phyloP scores from a whole-genome alignment of 2,797 vertebrate genomes.

The Pseudochirops cupreus region DNA sequence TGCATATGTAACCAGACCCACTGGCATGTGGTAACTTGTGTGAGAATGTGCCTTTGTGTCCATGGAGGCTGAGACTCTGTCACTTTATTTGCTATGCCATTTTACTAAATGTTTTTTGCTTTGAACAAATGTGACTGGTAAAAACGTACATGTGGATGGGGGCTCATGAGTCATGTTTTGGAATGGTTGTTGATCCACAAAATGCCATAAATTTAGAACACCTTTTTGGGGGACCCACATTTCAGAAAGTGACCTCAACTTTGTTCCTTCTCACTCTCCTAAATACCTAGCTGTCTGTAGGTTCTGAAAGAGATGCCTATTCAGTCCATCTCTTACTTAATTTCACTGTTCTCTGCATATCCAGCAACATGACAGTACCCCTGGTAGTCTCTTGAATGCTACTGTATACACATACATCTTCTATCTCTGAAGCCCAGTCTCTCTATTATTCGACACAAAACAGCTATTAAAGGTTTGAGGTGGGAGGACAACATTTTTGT shows the following conservation, averaged over 20 bases:
- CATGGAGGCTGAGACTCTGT: not conserved
- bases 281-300: not conserved
- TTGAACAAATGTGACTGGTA: not conserved
- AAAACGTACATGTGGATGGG: not conserved
- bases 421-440: not conserved
- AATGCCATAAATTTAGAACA: not conserved
- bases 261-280: not conserved
- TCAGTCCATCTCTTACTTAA: not conserved
- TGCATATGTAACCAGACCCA: not conserved
- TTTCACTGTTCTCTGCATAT: not conserved
- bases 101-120: not conserved
- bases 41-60: not conserved
- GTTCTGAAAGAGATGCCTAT: not conserved
- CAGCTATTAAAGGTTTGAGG: not conserved
- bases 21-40: not conserved
- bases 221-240: not conserved
- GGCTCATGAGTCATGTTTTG: not conserved
- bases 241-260: not conserved
- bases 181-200: not conserved
- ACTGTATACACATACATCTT: not conserved
- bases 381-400: not conserved
- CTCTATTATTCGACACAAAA: not conserved
- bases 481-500: not conserved
- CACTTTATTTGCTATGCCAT: not conserved
- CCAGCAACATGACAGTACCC: not conserved